Evolutionary conservation across 2,888 invertebrate species (phyloP), one percentile per base, ranked within the genome.

Genomic region (Andrena haemorrhoa): DNA sequence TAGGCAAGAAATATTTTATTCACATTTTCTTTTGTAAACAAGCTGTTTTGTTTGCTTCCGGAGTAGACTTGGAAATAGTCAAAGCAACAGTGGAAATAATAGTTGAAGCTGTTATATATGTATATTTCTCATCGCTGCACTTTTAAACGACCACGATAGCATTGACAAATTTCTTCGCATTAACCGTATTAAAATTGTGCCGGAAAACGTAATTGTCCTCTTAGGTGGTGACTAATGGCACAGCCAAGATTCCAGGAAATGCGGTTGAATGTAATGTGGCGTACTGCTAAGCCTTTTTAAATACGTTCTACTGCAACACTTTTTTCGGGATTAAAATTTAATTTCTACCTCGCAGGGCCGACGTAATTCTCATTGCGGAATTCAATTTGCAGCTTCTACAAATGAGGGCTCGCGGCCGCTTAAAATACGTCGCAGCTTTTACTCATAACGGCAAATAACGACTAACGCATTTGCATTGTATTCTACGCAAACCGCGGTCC

Each of bases 241-340:
- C 16, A 12, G 16, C 20, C 20, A 29, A 64, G 63, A 29, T 10
- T 6, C 53, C 10, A 16, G 7, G 56, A 69, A 60, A 29, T 23
- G 33, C 31, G 47, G 53, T 79, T 56, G 61, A 66, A 80, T 79
- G 61, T 79, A 79, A 72, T 53, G 61, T 6, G 12, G 33, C 63
- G 26, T 6, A n/a, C 20, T 1, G 29, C 41, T 61, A 76, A 64
- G 49, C 31, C 64, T 79, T 76, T 61, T 64, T 64, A 58, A 56
- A 58, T 49, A 29, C 63, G 6, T 56, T 33, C 23, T 41, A n/a
- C 8, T 12, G 23, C 4, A 16, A 6, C 7, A 16, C n/a, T 51
- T 29, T 35, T 58, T 47, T 10, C 23, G 0, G 31, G 8, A 6
- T 61, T 60, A 53, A 66, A 47, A 20, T 70, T 79, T 51, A 53